A percentile compares a stretch with the other conserved stretches of the same genome.
Conservation (phyloP, 2,113 vertebrate genomes). For the Emberiza fucata region DNA sequence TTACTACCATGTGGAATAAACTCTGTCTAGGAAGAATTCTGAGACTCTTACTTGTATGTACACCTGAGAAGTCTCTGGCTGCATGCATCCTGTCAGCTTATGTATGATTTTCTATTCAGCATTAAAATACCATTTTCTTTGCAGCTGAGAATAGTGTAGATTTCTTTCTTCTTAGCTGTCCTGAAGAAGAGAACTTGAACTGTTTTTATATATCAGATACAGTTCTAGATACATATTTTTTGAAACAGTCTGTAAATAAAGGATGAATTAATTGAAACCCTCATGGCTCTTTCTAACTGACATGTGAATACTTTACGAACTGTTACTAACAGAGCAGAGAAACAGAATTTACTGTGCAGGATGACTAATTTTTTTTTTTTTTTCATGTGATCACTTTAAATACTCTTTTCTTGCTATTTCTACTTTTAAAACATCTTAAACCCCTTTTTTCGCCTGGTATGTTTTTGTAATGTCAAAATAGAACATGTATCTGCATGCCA, state of each 20-base stretch:
- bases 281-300: neutral
- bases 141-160: neutral
- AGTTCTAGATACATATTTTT: neutral
- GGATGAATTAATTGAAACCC: neutral
- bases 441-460: neutral
- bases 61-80: neutral
- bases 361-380: neutral
- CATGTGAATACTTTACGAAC: neutral
- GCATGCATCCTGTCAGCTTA: neutral
- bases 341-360: neutral
- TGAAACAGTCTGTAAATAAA: neutral
- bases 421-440: neutral
- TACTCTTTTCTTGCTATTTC: neutral
- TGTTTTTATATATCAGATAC: neutral
- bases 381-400: neutral
- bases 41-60: neutral
- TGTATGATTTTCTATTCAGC: neutral
- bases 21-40: neutral
- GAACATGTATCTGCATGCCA: neutral
- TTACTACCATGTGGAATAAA: neutral
- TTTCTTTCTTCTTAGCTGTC: neutral
- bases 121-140: neutral
- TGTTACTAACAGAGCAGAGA: neutral
- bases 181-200: neutral
- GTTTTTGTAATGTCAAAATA: neutral